These are phyloP conservation scores for Aphidius ervi DNA, from an alignment of 1,140 invertebrate genomes.

Conservation along the genomic window DNA sequence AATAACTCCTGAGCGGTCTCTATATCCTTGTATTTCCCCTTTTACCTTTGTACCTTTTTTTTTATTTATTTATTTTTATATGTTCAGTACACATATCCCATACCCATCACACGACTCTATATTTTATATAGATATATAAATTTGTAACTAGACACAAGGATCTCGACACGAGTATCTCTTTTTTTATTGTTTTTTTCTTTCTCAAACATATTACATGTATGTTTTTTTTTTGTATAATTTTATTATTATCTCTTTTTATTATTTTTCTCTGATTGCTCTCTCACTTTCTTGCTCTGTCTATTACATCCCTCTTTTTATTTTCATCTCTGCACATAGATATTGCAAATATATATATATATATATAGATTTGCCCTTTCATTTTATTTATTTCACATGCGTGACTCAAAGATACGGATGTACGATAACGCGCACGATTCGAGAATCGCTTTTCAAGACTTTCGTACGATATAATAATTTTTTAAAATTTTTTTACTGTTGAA, in stretches of 20 bases:
- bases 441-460: constrained; percentile 25
- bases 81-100: neutral
- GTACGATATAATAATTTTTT: too few species aligned
- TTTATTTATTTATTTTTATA: neutral
- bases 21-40: neutral
- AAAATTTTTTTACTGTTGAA: neutral
- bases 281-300: neutral
- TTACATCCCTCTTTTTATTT: neutral
- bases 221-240: too few species aligned
- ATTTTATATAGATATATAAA: too few species aligned
- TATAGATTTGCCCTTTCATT: constrained; percentile 7
- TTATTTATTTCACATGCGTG: constrained; percentile 30
- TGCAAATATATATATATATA: neutral
- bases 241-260: neutral
- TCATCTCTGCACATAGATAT: constrained; percentile 9
- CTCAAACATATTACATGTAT: constrained; percentile 20
- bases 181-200: constrained; percentile 22
- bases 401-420: constrained; percentile 25
- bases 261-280: neutral
- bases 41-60: neutral
- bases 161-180: too few species aligned
- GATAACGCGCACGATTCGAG: constrained; percentile 30
- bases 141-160: too few species aligned
- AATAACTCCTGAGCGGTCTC: constrained; percentile 22
- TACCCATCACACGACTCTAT: neutral